Base-by-base conservation (phyloP, 2,888 invertebrate genomes). In the Monopis laevigella region DNA sequence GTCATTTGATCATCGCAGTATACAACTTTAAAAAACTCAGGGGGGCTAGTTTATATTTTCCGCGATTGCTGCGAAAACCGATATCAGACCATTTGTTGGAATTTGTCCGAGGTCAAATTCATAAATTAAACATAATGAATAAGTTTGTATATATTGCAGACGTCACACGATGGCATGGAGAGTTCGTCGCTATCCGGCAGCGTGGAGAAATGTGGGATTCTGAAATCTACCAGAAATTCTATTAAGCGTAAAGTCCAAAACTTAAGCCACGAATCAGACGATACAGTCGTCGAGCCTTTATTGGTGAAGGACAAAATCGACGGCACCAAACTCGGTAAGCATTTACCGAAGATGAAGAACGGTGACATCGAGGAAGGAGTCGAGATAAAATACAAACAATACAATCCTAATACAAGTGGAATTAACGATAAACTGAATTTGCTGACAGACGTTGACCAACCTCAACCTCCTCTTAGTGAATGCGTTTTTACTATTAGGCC, bases 211-310 rank as follows among this genome's bases (percentile, higher is more conserved):
- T 58, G 74, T 11, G 69, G 73, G 46, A 66, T 82, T 50, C 50
- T 77, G 13, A 85, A 84, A 61, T 61, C 59, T 1, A 81, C 78
- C 51, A 68, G 65, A 51, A 73, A 48, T 50, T 75, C 73, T 30
- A 61, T 71, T 14, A 82, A 75, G 53, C 63, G 62, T 45, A 78
- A 69, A 50, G 65, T 66, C 45, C 68, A 68, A 44, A 68, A 55
- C 46, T 62, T 69, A 4, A 69, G 66, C 41, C 59, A 63, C 21
- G 80, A 78, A 47, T 62, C 65, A 6, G 78, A 80, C 35, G 78
- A 81, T 41, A 60, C 68, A 17, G 74, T 72, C 40, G 62, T 67
- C 45, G 77, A 81, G 52, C 81, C 82, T 13, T 56, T 82, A 13
- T 54, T 82, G 18, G 67, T 72, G 53, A 68, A 64, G 43, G 69